These are phyloP conservation scores for Limnothrissa miodon DNA, from an alignment of 2,113 vertebrate species.

Conservation along the genomic window DNA sequence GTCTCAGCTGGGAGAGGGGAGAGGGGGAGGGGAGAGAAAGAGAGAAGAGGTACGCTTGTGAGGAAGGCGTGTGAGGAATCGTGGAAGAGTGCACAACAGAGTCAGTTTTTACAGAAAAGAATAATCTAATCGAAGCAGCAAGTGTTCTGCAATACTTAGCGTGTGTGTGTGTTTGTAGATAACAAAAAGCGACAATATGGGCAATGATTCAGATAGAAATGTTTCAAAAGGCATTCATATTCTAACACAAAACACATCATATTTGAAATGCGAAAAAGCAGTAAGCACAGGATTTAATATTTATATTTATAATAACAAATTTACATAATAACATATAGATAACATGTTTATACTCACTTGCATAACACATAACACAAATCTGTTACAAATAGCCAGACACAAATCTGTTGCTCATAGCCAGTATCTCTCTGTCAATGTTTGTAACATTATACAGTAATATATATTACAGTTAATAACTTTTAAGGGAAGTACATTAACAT, in stretches of 20 bases:
- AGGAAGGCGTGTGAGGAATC: not conserved
- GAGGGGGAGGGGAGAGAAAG: slow-evolving; percentile 15
- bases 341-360: too few relatives aligned
- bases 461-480: too few relatives aligned
- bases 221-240: too few relatives aligned
- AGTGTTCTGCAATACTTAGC: not conserved
- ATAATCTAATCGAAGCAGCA: not conserved
- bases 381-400: too few relatives aligned
- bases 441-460: too few relatives aligned
- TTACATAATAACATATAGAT: too few relatives aligned
- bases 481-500: too few relatives aligned
- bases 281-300: too few relatives aligned
- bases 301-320: too few relatives aligned
- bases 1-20: slow-evolving; percentile 15
- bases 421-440: too few relatives aligned
- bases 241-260: not conserved
- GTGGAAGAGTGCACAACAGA: not conserved
- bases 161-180: not conserved
- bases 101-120: not conserved
- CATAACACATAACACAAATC: too few relatives aligned
- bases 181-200: not conserved
- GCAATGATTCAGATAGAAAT: not conserved
- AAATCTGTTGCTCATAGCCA: too few relatives aligned
- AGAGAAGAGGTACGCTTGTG: not conserved
- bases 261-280: not conserved